Evolutionary conservation across 1,140 invertebrate genomes (phyloP), one percentile per base, ranked within the genome.

Genomic region (Zelostemma sp.): DNA sequence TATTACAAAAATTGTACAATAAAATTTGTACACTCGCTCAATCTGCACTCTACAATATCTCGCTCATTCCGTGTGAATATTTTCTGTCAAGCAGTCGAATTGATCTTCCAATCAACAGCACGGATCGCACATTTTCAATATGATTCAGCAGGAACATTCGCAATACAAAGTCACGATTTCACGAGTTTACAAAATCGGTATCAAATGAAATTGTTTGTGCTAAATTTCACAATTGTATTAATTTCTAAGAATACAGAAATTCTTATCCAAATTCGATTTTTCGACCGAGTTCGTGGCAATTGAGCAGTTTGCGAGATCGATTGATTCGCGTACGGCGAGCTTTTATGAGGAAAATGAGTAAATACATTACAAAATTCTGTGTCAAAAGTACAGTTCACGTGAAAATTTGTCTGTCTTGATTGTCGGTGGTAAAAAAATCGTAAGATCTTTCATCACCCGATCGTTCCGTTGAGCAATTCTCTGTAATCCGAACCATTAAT

Each of bases 401-500:
- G 14, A 38, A 19, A 31, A 16, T 19, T 17, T 35, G 11, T 35
- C 11, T n/a, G 3, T 9, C 33, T 11, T 35, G 33, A 35, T 35
- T 35, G 51, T 41, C 33, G 9, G 16, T 47, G 6, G 9, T 15
- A 48, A 35, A 25, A 38, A 35, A 16, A 15, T 31, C 1, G 12
- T 28, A 1, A 41, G 8, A 16, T 51, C 17, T 16, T 46, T 59
- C 62, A 81, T 75, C 71, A 84, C 14, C 54, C 68, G 53, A 77
- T 74, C 51, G 59, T 77, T 1, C 75, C 76, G 16, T 73, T 82
- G 46, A 73, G 63, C 9, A 85, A 58, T 49, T 80, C 76, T 19
- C 74, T 82, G 53, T 84, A 85, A 28, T 75, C 65, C 5, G 80
- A 82, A 4, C 80, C 80, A 1, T 79, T 76, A 9, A 84, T 82